These are phyloP conservation scores for Andrena fulva DNA, from an alignment of 2,888 invertebrate genomes.

Conservation along the genomic window DNA sequence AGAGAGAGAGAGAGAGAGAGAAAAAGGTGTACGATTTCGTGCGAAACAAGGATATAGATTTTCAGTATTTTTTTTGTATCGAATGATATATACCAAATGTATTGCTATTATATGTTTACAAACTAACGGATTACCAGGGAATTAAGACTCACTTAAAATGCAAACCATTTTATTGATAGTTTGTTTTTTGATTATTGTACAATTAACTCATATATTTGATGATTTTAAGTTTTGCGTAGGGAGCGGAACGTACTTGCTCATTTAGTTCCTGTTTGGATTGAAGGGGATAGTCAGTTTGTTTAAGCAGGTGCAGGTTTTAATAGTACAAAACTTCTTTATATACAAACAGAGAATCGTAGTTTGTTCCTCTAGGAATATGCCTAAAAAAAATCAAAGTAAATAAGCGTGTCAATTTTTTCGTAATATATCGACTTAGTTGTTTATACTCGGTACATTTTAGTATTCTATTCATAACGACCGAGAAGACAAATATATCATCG, in stretches of 20 bases:
- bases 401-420: conserved; percentile 9
- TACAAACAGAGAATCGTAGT: conserved; percentile 28
- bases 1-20: neutral
- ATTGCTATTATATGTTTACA: conserved; percentile 13
- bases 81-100: conserved; percentile 4
- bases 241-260: conserved; percentile 23
- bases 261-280: conserved; percentile 28
- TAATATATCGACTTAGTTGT: conserved; percentile 18
- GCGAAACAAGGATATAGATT: neutral
- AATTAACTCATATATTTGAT: neutral
- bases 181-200: neutral
- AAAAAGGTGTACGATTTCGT: neutral
- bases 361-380: conserved; percentile 25
- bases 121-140: neutral
- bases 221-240: neutral
- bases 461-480: conserved; percentile 14
- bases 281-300: conserved; percentile 8
- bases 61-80: neutral
- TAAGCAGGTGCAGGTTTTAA: conserved; percentile 40
- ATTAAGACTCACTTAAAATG: neutral
- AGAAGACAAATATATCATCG: conserved; percentile 13
- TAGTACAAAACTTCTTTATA: conserved; percentile 53
- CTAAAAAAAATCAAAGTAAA: conserved; percentile 25
- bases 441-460: neutral
- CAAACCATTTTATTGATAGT: conserved; percentile 17